Conservation (phyloP, 2,888 invertebrate genomes). For the Frankliniella fusca region DNA sequence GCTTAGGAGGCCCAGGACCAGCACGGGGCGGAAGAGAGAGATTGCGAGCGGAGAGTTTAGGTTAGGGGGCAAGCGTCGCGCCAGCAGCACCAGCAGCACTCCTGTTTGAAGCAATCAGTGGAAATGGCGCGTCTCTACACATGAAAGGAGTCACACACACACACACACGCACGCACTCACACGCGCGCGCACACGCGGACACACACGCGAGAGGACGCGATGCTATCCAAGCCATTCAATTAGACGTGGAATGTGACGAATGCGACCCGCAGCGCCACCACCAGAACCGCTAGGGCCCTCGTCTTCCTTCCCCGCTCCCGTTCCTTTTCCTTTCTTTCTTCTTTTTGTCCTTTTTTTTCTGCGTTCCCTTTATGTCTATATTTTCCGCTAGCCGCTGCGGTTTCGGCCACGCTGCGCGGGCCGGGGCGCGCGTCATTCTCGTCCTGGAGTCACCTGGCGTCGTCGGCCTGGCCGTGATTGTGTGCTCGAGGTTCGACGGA, state of each 20-base stretch:
- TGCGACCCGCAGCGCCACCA: background rate
- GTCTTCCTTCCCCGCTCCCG: background rate
- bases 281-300: background rate
- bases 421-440: no score
- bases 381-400: background rate
- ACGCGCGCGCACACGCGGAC: background rate
- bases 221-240: slow-evolving; percentile 22
- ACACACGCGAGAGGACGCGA: background rate
- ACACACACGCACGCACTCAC: background rate
- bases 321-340: background rate
- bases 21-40: background rate
- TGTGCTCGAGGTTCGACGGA: no score
- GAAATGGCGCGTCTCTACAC: slow-evolving; percentile 15
- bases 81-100: no score
- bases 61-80: background rate
- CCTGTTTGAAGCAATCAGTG: slow-evolving; percentile 22
- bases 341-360: background rate
- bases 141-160: background rate
- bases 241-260: slow-evolving; percentile 19
- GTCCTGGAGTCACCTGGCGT: no score
- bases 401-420: background rate
- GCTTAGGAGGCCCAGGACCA: background rate
- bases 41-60: background rate
- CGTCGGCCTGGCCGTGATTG: no score
- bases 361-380: background rate